Evolutionary conservation across 2,888 invertebrate genomes (phyloP).

Genomic region (Fragum sueziense): DNA sequence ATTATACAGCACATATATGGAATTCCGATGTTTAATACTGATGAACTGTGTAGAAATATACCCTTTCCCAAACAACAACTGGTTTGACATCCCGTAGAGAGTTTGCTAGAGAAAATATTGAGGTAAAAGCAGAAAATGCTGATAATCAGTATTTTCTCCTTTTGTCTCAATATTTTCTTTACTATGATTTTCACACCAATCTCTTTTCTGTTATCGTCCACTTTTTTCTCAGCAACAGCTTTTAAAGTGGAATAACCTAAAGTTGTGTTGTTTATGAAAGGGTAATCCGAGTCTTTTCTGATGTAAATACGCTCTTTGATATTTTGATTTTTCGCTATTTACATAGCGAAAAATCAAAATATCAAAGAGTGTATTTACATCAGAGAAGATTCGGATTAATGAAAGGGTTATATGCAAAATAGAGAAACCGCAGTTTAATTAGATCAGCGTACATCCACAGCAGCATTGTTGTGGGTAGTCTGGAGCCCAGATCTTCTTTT

Average conservation of each 20-base stretch:
- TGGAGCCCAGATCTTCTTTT: constrained; percentile 78
- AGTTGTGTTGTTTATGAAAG: neutral
- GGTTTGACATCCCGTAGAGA: too few species aligned
- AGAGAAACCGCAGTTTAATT: neutral
- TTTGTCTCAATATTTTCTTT: neutral
- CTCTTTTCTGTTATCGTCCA: neutral
- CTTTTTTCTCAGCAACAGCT: neutral
- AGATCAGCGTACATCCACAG: constrained; percentile 67
- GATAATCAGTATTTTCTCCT: neutral
- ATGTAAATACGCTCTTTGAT: too few species aligned
- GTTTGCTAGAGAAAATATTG: too few species aligned
- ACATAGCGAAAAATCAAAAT: too few species aligned
- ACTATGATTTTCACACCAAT: neutral
- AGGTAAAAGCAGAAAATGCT: neutral
- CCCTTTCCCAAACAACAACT: too few species aligned
- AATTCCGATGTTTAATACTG: too few species aligned
- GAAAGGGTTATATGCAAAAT: neutral
- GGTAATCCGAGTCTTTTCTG: too few species aligned
- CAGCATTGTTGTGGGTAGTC: constrained; percentile 81
- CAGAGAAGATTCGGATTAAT: too few species aligned
- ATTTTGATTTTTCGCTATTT: too few species aligned
- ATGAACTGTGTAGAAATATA: too few species aligned
- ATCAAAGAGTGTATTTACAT: too few species aligned
- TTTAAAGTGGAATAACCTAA: neutral
- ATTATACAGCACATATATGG: too few species aligned